Evolutionary conservation across 2,113 vertebrate genomes (phyloP).

Genomic region (Larimichthys polyactis): DNA sequence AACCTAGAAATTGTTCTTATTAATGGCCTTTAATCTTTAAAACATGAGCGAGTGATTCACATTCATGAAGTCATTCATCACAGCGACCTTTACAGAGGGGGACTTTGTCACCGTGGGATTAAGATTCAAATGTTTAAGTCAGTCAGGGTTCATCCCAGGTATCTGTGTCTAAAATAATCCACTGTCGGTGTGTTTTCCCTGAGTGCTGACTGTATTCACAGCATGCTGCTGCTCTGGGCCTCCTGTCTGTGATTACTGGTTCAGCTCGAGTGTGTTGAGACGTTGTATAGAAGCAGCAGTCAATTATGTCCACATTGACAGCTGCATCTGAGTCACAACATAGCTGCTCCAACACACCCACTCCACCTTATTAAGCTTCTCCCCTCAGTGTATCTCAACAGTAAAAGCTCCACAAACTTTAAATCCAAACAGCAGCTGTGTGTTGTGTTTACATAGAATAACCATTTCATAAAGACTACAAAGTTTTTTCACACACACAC

Average conservation of each 20-base stretch:
- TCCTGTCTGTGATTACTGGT: background rate
- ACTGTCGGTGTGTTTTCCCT: background rate
- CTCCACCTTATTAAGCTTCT: background rate
- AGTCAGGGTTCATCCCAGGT: background rate
- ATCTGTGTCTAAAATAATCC: background rate
- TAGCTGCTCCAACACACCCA: background rate
- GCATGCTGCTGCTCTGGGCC: background rate
- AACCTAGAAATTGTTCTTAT: too few relatives aligned
- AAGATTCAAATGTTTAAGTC: background rate
- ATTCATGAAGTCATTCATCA: background rate
- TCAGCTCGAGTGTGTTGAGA: background rate
- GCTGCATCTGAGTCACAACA: background rate
- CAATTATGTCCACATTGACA: background rate
- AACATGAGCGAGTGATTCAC: background rate
- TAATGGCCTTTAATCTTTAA: background rate
- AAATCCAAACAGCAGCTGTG: background rate
- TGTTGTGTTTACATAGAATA: too few relatives aligned
- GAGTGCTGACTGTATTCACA: background rate
- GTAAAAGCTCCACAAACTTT: background rate
- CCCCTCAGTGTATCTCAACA: background rate
- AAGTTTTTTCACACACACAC: too few relatives aligned
- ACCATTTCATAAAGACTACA: too few relatives aligned
- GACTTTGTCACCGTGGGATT: background rate
- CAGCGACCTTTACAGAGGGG: too few relatives aligned
- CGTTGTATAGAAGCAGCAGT: background rate